Evolutionary conservation across 2,797 vertebrate genomes (phyloP), one percentile per base, ranked within the genome.

Genomic region (Adrianichthys oophorus): DNA sequence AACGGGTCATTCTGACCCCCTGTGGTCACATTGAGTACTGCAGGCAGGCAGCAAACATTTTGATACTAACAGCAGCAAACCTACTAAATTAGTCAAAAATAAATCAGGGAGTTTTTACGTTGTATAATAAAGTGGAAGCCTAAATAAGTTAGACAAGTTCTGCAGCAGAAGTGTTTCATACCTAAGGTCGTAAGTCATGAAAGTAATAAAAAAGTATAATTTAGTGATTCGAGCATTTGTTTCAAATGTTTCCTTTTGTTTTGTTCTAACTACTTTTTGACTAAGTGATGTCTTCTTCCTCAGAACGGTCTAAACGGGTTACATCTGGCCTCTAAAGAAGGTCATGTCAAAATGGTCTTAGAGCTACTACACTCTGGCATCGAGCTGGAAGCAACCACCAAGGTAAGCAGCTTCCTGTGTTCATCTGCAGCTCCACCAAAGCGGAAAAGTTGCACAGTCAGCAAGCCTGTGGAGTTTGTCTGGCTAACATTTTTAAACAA

Each of bases 241-340:
- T 6, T 45, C 3, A 13, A 41, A 3, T 41, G 12, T 41, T 41
- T 41, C 15, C 4, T 12, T 41, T 41, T 41, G 12, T 15, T 41
- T 41, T 42, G 1, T 41, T 15, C 15, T 1, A 48, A 17, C 15
- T 0, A 17, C 4, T 44, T 7, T 57, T 48, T 19, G 1, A 37
- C 10, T 37, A 37, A 37, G 12, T 12, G 10, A 6, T 60, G 3
- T 37, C 1, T 41, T 45, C 17, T 16, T 56, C 59, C 74, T 15
- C 82, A 99, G 97, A 99, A 99, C 59, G 97, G 97, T 70, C 91
- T 99, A 59, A 99, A 98, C 0, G 96, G 95, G 81, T 89, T 99
- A 79, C 97, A 99, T 64, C 84, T 99, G 83, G 97, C 97, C 61
- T 98, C 96, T 50, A 99, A 98, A 85, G 97, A 99, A 86, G 97